phyloP scores from a whole-genome alignment of 2,888 invertebrate species.

The Stictocephala bisonia region DNA sequence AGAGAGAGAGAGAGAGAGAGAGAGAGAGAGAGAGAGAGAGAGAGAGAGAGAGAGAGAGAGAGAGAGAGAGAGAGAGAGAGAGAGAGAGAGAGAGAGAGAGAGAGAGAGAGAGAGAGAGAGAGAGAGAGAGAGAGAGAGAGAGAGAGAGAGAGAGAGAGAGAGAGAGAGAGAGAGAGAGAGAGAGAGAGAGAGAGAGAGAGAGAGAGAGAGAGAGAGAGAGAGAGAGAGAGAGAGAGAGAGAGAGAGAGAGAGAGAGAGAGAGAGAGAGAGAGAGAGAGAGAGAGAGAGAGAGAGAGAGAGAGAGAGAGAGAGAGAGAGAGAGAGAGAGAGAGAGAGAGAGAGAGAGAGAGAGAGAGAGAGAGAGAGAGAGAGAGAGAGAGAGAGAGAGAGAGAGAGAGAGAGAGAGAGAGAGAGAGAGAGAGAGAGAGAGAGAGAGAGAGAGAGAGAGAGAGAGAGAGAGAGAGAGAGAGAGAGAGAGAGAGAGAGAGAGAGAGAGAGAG shows the following conservation, averaged over 20 bases:
- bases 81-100: background rate
- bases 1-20: constrained; percentile 25
- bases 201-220: background rate
- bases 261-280: background rate
- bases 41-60: background rate
- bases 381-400: background rate
- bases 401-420: background rate
- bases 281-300: background rate
- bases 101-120: background rate
- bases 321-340: background rate
- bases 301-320: background rate
- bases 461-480: background rate
- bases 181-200: background rate
- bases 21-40: constrained; percentile 11
- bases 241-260: background rate
- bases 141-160: background rate
- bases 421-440: constrained; percentile 31
- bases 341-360: background rate
- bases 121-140: background rate
- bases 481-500: background rate
- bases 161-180: background rate
- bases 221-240: background rate
- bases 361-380: background rate
- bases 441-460: constrained; percentile 1
- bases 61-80: background rate